Evolutionary conservation across 1,140 invertebrate species (phyloP).

Genomic region (Pygmarrhopalites habei): DNA sequence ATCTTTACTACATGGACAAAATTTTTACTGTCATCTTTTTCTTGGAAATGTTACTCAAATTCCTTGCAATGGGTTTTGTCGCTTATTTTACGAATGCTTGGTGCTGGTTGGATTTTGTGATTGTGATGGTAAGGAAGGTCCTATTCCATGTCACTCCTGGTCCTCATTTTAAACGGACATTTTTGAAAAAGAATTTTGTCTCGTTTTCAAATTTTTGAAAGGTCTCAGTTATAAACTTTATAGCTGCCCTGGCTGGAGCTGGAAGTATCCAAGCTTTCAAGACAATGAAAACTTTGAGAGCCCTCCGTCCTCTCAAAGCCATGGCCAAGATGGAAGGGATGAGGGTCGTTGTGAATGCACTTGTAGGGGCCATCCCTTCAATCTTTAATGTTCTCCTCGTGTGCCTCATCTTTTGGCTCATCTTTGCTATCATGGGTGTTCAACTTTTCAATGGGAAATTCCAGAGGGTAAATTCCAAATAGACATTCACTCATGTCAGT

Average conservation of each 20-base stretch:
- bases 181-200: conserved; percentile 85
- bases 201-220: too few species aligned
- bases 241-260: conserved; percentile 85
- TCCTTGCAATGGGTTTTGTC: too few species aligned
- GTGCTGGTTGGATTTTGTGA: too few species aligned
- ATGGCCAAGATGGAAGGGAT: conserved; percentile 93
- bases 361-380: conserved; percentile 89
- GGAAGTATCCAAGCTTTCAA: too few species aligned
- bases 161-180: too few species aligned
- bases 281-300: conserved; percentile 82
- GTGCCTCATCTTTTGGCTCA: conserved; percentile 89
- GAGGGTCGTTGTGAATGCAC: conserved; percentile 89
- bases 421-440: too few species aligned
- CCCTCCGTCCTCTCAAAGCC: conserved; percentile 78
- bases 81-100: conserved; percentile 98
- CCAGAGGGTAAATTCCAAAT: conserved; percentile 86
- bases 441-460: too few species aligned
- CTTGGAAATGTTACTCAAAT: conserved; percentile 94
- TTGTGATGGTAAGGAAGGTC: too few species aligned
- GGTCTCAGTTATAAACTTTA: conserved; percentile 95
- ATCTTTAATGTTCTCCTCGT: too few species aligned
- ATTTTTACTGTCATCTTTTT: conserved; percentile 98
- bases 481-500: conserved; percentile 89
- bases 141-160: too few species aligned
- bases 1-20: too few species aligned